Evolutionary conservation across 2,797 vertebrate species (phyloP).

Genomic region (Syndactyla subalaris): DNA sequence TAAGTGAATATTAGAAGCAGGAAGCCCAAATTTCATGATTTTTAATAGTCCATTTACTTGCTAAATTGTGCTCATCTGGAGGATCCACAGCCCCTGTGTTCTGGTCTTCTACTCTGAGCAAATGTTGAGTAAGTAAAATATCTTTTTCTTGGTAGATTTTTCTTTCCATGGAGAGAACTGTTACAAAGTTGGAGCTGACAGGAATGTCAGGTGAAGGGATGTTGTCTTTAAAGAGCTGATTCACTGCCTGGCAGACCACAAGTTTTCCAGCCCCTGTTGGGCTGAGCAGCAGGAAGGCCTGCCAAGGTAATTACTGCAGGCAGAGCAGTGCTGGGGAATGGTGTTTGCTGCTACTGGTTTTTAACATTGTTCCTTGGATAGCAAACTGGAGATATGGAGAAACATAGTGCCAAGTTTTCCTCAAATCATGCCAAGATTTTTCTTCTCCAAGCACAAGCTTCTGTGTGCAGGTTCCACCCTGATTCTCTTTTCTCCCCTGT

Average conservation of each 20-base stretch:
- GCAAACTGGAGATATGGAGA: background rate
- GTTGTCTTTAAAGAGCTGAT: background rate
- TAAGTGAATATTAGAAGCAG: background rate
- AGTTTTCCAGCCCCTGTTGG: background rate
- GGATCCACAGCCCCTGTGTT: background rate
- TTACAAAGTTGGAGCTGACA: background rate
- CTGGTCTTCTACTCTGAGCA: background rate
- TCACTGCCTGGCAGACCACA: background rate
- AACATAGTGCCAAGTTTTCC: background rate
- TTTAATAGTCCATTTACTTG: background rate
- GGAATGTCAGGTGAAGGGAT: background rate
- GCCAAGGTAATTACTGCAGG: background rate
- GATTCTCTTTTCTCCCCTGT: background rate
- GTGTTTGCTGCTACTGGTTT: background rate
- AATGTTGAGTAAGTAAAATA: background rate
- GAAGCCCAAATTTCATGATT: accelerated
- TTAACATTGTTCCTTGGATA: background rate
- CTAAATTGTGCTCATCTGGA: background rate
- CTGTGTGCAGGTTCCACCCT: background rate
- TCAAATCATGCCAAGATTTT: background rate
- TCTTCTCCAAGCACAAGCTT: background rate
- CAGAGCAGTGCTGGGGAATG: background rate
- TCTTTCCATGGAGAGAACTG: background rate
- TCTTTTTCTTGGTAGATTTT: background rate
- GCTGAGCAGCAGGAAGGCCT: background rate